Percentiles rank a stretch among this genome's conserved stretches.
Evolutionary conservation across 2,888 invertebrate genomes (phyloP).

Genomic region (Rhingia rostrata): DNA sequence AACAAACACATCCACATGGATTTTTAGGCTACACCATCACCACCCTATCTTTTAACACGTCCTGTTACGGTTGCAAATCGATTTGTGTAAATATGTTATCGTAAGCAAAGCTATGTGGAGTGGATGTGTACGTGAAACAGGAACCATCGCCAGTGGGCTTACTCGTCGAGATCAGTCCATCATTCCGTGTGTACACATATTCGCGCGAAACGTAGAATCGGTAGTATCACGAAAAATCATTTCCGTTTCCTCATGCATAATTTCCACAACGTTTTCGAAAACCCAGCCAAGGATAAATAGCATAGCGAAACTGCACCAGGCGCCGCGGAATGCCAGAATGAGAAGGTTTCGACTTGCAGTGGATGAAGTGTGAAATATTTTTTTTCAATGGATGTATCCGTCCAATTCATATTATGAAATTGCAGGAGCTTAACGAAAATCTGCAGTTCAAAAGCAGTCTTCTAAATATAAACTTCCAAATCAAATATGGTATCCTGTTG

Average conservation of each 20-base stretch:
- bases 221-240: conserved; percentile 63
- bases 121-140: conserved; percentile 1
- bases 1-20: not conserved
- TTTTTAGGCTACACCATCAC: conserved; percentile 18
- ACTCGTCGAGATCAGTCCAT: not conserved
- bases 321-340: conserved; percentile 7
- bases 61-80: conserved; percentile 19
- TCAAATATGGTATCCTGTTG: no score
- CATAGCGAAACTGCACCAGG: conserved; percentile 16
- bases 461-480: not conserved
- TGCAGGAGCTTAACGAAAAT: conserved; percentile 14
- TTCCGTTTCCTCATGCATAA: conserved; percentile 73
- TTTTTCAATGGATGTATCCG: conserved; percentile 1
- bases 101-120: conserved; percentile 26
- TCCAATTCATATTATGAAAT: conserved; percentile 59
- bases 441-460: conserved; percentile 39
- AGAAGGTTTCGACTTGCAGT: not conserved
- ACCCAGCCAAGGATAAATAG: conserved; percentile 64
- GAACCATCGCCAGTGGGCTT: not conserved
- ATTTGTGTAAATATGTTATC: conserved; percentile 61
- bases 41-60: not conserved
- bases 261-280: conserved; percentile 66
- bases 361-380: not conserved
- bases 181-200: conserved; percentile 15
- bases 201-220: conserved; percentile 51